phyloP scores from a whole-genome alignment of 1,140 invertebrate genomes.

The Himalopsyche phryganea region DNA sequence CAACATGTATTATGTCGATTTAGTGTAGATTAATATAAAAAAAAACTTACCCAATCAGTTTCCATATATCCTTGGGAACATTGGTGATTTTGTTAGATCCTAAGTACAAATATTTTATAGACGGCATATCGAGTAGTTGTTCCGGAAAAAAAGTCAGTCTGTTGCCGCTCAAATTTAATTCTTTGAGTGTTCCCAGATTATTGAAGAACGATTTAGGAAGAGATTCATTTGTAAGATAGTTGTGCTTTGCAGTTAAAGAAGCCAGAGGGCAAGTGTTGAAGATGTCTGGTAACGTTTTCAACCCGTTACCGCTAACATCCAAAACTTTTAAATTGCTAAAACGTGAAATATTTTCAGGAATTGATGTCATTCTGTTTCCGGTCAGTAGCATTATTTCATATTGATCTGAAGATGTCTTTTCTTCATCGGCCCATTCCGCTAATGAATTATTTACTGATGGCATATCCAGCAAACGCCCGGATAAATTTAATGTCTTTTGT shows the following conservation, averaged over 20 bases:
- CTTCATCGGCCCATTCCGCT: slow-evolving; percentile 42
- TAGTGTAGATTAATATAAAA: not conserved
- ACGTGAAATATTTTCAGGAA: slow-evolving; percentile 55
- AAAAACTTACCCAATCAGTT: slow-evolving; percentile 65
- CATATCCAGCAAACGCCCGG: slow-evolving; percentile 61
- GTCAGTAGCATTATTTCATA: slow-evolving; percentile 69
- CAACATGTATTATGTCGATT: too few relatives aligned
- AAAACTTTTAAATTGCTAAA: slow-evolving; percentile 70
- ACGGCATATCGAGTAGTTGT: slow-evolving; percentile 75
- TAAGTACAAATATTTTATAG: slow-evolving; percentile 81
- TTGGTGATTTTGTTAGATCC: slow-evolving; percentile 82
- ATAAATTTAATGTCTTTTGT: slow-evolving; percentile 67
- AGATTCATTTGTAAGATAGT: slow-evolving; percentile 73
- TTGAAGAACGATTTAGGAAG: slow-evolving; percentile 79
- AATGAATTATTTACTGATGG: slow-evolving; percentile 56
- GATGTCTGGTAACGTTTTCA: slow-evolving; percentile 71
- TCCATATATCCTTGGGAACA: slow-evolving; percentile 78
- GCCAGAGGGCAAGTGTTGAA: slow-evolving; percentile 70
- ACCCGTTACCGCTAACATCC: slow-evolving; percentile 85
- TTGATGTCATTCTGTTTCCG: slow-evolving; percentile 62
- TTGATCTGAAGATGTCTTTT: slow-evolving; percentile 22
- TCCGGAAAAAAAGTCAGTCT: slow-evolving; percentile 77
- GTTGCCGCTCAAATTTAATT: slow-evolving; percentile 93
- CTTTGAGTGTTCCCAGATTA: slow-evolving; percentile 59
- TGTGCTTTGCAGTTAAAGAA: slow-evolving; percentile 83